Evolutionary conservation across 2,888 invertebrate genomes (phyloP).

Genomic region (Drosophila gaucha): DNA sequence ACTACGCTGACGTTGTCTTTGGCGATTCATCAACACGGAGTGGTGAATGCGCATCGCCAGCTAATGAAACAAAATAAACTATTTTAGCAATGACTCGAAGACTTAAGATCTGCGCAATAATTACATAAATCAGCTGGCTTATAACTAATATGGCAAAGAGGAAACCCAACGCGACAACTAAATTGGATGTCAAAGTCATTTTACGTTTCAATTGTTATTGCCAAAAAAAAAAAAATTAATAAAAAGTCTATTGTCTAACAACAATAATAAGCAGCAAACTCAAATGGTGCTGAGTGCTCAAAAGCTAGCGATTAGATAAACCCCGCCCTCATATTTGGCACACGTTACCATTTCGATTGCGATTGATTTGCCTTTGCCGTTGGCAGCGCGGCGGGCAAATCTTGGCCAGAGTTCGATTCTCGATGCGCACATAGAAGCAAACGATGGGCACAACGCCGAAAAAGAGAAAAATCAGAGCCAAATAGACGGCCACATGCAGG

Average conservation of each 20-base stretch:
- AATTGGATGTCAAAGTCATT: conserved; percentile 55
- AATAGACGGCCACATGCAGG: conserved; percentile 50
- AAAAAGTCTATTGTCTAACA: conserved; percentile 7
- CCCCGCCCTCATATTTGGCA: conserved; percentile 44
- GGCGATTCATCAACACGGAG: conserved; percentile 38
- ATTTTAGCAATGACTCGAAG: conserved; percentile 10
- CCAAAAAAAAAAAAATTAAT: conserved; percentile 4
- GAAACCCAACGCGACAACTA: conserved; percentile 50
- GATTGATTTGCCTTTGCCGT: conserved; percentile 30
- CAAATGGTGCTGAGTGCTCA: conserved; percentile 24
- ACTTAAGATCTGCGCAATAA: conserved; percentile 14
- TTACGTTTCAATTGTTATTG: conserved; percentile 32
- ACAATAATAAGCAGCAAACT: conserved; percentile 8
- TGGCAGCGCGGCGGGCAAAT: conserved; percentile 55
- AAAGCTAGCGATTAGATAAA: conserved; percentile 61
- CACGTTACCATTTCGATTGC: conserved; percentile 63
- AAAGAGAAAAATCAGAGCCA: conserved; percentile 50
- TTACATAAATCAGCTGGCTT: conserved; percentile 62
- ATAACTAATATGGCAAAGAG: conserved; percentile 51
- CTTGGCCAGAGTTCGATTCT: conserved; percentile 61
- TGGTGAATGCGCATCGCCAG: conserved; percentile 60
- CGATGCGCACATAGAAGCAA: conserved; percentile 70
- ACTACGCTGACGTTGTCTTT: conserved; percentile 37
- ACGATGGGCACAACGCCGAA: conserved; percentile 65
- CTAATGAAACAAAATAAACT: conserved; percentile 46